Percentiles rank a stretch among this genome's conserved stretches.
These are phyloP conservation scores for Erythrocebus patas DNA, from an alignment of 2,113 vertebrate species.

Conservation along the genomic window DNA sequence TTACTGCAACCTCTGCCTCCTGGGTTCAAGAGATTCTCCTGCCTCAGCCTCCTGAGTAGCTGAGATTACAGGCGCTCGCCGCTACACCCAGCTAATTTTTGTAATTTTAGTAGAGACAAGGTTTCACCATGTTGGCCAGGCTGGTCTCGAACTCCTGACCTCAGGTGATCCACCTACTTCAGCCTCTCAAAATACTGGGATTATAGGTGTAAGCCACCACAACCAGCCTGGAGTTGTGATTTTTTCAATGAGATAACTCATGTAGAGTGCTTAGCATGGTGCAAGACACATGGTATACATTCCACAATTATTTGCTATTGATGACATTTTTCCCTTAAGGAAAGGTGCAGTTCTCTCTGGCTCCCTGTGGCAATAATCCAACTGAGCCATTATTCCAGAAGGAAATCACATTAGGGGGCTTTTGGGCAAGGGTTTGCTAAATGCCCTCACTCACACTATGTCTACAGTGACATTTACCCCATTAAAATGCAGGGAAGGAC, in stretches of 20 bases:
- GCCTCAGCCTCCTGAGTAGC: neutral
- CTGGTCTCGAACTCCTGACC: neutral
- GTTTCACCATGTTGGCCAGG: neutral
- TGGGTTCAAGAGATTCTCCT: neutral
- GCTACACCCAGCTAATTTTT: neutral
- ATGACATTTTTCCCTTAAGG: neutral
- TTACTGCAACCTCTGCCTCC: neutral
- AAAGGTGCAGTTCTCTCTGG: neutral
- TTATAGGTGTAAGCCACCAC: no score
- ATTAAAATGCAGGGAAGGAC: conserved; percentile 67
- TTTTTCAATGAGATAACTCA: neutral
- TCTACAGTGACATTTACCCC: conserved; percentile 72
- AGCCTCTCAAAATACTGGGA: no score
- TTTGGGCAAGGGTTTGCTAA: conserved; percentile 59
- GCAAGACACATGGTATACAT: neutral
- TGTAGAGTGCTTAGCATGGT: neutral
- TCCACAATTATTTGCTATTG: neutral
- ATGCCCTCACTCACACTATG: conserved; percentile 60
- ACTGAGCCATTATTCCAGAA: conserved; percentile 38
- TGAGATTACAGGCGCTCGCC: neutral
- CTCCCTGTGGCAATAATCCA: neutral
- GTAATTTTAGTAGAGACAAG: neutral
- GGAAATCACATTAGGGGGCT: conserved; percentile 29
- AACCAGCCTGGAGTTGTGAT: neutral
- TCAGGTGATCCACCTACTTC: no score